These are phyloP conservation scores for Nymphalis urticae DNA, from an alignment of 2,888 invertebrate genomes.

Conservation along the genomic window DNA sequence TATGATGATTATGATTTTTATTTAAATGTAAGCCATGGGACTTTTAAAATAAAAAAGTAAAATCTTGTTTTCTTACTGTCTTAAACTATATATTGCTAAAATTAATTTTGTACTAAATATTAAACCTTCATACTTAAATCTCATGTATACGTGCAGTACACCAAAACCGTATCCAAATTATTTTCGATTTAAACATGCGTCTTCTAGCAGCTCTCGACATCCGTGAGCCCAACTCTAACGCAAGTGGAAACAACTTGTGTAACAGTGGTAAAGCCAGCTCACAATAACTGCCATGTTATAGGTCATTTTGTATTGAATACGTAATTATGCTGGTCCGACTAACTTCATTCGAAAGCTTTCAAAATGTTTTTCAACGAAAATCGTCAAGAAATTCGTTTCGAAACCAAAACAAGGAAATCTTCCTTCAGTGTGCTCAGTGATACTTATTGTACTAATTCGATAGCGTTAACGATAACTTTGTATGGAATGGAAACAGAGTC, in stretches of 20 bases:
- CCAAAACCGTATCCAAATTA: too few species aligned
- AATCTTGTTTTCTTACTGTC: too few species aligned
- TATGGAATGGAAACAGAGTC: too few species aligned
- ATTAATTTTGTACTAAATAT: too few species aligned
- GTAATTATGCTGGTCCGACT: slow-evolving; percentile 53
- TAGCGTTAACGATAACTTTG: too few species aligned
- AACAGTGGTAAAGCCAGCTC: slow-evolving; percentile 64
- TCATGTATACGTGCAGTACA: too few species aligned
- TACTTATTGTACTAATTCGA: too few species aligned
- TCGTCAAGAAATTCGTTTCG: slow-evolving; percentile 9
- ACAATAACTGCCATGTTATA: slow-evolving; percentile 68
- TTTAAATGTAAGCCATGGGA: too few species aligned
- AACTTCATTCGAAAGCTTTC: slow-evolving; percentile 29
- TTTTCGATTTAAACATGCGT: neutral
- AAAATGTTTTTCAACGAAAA: slow-evolving; percentile 32
- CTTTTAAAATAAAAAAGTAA: too few species aligned
- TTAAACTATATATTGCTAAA: too few species aligned
- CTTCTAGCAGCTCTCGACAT: slow-evolving; percentile 42
- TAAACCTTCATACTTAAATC: too few species aligned
- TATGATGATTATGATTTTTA: too few species aligned
- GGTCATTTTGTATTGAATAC: slow-evolving; percentile 67
- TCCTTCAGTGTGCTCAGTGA: neutral
- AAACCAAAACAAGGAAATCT: neutral
- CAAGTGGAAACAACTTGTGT: slow-evolving; percentile 62
- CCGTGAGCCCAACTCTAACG: slow-evolving; percentile 44